Percentiles rank a stretch among this genome's conserved stretches.
phyloP scores from a whole-genome alignment of 2,797 vertebrate genomes.

The Acipenser transmontanus region DNA sequence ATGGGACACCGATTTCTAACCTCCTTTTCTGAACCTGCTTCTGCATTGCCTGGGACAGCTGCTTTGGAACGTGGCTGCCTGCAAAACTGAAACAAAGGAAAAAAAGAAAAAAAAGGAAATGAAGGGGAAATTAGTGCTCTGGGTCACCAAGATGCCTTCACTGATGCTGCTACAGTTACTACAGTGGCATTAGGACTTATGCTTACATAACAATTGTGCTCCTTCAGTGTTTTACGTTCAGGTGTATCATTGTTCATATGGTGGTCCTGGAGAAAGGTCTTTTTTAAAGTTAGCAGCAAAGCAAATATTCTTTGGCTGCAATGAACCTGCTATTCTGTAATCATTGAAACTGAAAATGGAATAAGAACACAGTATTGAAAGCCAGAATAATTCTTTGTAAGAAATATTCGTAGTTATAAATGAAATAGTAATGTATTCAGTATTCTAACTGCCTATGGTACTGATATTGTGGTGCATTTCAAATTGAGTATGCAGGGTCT shows the following conservation, averaged over 20 bases:
- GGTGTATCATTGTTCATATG: no score
- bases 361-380: constrained; percentile 37
- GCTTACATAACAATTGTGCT: no score
- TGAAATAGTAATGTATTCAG: constrained; percentile 44
- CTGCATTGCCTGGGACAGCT: constrained; percentile 78
- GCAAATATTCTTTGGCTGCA: constrained; percentile 45
- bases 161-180: no score
- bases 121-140: no score
- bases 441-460: constrained; percentile 39
- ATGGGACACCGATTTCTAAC: constrained; percentile 94
- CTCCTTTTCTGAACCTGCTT: constrained; percentile 65
- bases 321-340: constrained; percentile 42
- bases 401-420: constrained; percentile 34
- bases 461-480: constrained; percentile 33
- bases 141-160: no score
- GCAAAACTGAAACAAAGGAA: constrained; percentile 57
- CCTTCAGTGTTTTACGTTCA: no score
- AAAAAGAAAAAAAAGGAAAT: no score
- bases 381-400: constrained; percentile 36
- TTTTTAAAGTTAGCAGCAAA: no score
- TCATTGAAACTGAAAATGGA: constrained; percentile 33
- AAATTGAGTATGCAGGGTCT: constrained; percentile 14
- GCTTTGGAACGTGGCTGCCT: constrained; percentile 68
- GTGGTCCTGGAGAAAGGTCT: no score
- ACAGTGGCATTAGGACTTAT: no score